phyloP scores from a whole-genome alignment of 2,113 vertebrate species.

The Neogobius melanostomus region DNA sequence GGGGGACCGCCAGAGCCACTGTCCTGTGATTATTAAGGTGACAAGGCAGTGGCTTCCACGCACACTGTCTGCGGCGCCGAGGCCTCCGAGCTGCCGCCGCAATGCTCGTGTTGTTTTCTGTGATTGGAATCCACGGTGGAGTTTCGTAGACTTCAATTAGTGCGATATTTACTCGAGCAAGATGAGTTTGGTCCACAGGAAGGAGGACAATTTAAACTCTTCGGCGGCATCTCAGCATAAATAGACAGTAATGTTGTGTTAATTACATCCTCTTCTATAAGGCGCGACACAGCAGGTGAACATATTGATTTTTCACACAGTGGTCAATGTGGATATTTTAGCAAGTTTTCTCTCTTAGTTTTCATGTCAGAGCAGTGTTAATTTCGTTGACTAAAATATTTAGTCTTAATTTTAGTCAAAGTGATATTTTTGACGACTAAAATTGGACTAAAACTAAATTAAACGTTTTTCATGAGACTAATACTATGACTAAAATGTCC shows the following conservation, averaged over 20 bases:
- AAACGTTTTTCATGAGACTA: too few relatives aligned
- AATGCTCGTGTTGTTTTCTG: constrained; percentile 15
- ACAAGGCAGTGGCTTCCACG: constrained; percentile 25
- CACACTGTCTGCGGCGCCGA: constrained; percentile 21
- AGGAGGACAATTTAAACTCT: too few relatives aligned
- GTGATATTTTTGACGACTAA: too few relatives aligned
- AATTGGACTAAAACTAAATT: too few relatives aligned
- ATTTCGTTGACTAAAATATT: too few relatives aligned
- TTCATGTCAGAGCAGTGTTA: too few relatives aligned
- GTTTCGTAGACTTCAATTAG: constrained; percentile 27
- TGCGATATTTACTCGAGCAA: constrained; percentile 24
- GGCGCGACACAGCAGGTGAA: background rate
- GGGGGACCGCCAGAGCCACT: constrained; percentile 55
- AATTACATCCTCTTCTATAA: too few relatives aligned
- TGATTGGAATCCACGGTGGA: constrained; percentile 35
- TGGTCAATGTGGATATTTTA: background rate
- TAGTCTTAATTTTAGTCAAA: too few relatives aligned
- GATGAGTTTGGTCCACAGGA: constrained; percentile 27
- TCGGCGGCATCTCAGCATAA: too few relatives aligned
- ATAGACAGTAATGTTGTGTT: too few relatives aligned
- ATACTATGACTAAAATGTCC: too few relatives aligned
- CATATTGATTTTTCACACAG: background rate
- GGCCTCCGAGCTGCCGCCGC: background rate
- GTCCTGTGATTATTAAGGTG: constrained; percentile 68
- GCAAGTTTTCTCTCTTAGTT: too few relatives aligned